Base-by-base conservation (phyloP, 92 coral and sea anemone genomes). In the Montipora capitata region DNA sequence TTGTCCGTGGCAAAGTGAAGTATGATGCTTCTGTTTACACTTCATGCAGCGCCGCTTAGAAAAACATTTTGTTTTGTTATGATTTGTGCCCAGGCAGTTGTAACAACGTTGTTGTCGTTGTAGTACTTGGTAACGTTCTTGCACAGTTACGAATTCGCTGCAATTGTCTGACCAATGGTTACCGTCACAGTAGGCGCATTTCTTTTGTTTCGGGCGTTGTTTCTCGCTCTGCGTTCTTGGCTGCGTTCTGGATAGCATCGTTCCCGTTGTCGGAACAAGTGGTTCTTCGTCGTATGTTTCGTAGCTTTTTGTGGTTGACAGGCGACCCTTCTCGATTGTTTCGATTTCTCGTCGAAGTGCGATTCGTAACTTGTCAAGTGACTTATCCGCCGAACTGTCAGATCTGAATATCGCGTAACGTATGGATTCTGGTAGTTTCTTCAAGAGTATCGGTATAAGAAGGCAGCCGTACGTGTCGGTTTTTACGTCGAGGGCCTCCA, bases 391-490 rank as follows among this genome's bases (percentile, higher is more conserved):
- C 54, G 64, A 3, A 16, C 40, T 70, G 42, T 89, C 54, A 12
- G 92, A 89, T 40, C 35, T 44, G 1, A 44, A 44, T 44, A 44
- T 44, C 49, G 51, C 40, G 15, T 76, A 39, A 5, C 68, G 20
- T 51, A 85, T 18, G 15, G 76, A 8, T 44, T 82, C 87, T 35
- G 92, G 83, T 64, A 88, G 81, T 82, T 88, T 88, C 68, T 88
- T 84, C 43, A 83, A 59, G 48, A 88, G 73, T 52, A 88, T 82
- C 38, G 92, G 92, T 15, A 84, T 74, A 67, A 88, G 51, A 67
- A 88, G 77, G 66, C 84, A 71, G 39, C 92, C 81, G 79, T 88
- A 92, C 49, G 91, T 63, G 35, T 92, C 92, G 5, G 86, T 78
- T 40, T 61, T 69, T 39, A 92, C 84, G 52, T 83, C 91, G 62